Conservation (phyloP, 2,113 vertebrate species). For the Emydocephalus ijimae region DNA sequence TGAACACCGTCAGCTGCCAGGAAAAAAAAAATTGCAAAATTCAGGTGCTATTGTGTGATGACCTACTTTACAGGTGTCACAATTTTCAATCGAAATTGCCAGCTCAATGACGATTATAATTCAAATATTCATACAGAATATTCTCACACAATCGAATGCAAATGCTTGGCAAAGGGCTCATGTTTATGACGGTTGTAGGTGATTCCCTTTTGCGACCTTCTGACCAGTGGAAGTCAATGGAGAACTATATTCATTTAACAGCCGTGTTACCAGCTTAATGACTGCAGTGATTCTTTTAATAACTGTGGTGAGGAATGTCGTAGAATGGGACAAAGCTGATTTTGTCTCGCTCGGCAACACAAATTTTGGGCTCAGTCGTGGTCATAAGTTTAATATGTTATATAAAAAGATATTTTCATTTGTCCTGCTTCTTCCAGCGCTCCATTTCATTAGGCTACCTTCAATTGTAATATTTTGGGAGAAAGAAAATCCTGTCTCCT, state of each 20-base stretch:
- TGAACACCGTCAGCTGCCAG: neutral
- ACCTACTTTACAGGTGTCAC: neutral
- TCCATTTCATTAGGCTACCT: neutral
- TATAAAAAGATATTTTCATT: neutral
- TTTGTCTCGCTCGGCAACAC: neutral
- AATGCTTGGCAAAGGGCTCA: neutral
- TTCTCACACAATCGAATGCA: neutral
- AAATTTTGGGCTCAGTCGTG: neutral
- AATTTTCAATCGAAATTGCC: neutral
- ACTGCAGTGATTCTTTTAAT: neutral
- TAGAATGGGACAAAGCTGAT: neutral
- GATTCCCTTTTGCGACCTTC: neutral
- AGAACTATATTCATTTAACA: neutral
- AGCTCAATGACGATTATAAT: neutral
- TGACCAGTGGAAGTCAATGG: neutral
- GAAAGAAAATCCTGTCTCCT: neutral
- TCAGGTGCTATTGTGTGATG: neutral
- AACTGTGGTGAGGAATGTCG: neutral
- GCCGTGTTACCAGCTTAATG: neutral
- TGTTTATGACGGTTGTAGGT: neutral
- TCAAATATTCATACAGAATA: neutral
- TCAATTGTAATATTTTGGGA: neutral
- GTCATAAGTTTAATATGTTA: neutral
- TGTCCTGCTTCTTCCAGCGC: neutral
- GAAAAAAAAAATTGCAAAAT: neutral